Conservation (phyloP, 2,888 invertebrate genomes). For the Ommatoiulus sabulosus region DNA sequence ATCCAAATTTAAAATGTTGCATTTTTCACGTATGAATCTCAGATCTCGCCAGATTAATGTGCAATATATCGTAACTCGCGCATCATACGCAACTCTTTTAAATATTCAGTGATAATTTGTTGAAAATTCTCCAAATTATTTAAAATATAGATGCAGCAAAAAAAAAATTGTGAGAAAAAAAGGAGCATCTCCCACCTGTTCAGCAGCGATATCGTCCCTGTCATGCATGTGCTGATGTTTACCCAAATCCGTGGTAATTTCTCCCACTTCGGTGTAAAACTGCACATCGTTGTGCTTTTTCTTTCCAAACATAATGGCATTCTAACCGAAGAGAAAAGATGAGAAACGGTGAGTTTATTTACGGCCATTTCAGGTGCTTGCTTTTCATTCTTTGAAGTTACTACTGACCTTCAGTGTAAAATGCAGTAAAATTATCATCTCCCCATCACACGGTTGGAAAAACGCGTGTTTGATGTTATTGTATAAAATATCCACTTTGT, state of each 20-base stretch:
- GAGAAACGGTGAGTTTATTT: not conserved
- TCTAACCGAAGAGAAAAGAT: slow-evolving; percentile 69
- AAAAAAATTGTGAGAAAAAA: not conserved
- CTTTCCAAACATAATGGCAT: slow-evolving; percentile 99
- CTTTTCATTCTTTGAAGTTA: not conserved
- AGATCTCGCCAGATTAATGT: too few species aligned
- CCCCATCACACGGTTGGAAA: slow-evolving; percentile 99
- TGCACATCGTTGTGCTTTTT: slow-evolving; percentile 99
- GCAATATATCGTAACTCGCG: too few species aligned
- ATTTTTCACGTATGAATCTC: too few species aligned
- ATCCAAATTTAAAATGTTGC: not conserved
- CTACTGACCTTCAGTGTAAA: slow-evolving; percentile 88
- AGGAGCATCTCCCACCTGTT: slow-evolving; percentile 74
- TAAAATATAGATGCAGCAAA: too few species aligned
- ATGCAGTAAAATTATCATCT: slow-evolving; percentile 99
- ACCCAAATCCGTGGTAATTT: slow-evolving; percentile 98
- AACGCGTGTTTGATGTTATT: slow-evolving; percentile 99
- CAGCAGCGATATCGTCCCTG: slow-evolving; percentile 97
- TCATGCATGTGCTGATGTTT: slow-evolving; percentile 99
- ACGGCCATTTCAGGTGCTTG: too few species aligned
- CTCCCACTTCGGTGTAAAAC: slow-evolving; percentile 99
- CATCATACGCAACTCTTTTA: too few species aligned
- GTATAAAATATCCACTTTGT: slow-evolving; percentile 98
- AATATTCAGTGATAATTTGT: too few species aligned
- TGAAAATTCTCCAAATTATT: too few species aligned